Percentiles rank a stretch among this genome's conserved stretches.
Evolutionary conservation across 2,888 invertebrate species (phyloP).

Genomic region (Malacosoma neustria): DNA sequence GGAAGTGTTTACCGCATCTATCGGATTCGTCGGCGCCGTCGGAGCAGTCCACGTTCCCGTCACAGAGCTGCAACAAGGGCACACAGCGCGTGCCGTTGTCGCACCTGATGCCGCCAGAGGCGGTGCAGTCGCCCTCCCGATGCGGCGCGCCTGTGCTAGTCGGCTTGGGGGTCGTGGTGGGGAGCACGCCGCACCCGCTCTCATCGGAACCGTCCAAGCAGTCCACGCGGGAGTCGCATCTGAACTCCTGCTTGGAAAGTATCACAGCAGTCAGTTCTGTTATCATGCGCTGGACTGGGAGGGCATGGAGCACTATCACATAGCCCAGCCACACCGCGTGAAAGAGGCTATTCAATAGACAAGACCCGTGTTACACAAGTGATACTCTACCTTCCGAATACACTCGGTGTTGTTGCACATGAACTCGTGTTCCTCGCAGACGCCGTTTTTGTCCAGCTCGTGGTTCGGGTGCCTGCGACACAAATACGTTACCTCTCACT

Average conservation of each 20-base stretch:
- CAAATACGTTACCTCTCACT: background rate
- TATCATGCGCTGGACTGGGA: no score
- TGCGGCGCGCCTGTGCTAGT: slow-evolving; percentile 11
- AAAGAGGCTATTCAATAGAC: no score
- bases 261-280: no score
- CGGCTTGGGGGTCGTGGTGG: slow-evolving; percentile 7
- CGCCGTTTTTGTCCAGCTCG: slow-evolving; percentile 12
- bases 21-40: slow-evolving; percentile 88
- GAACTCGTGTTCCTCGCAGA: slow-evolving; percentile 78
- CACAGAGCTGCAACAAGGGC: slow-evolving; percentile 81
- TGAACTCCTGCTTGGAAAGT: slow-evolving; percentile 60
- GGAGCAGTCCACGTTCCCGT: slow-evolving; percentile 79
- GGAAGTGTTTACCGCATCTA: slow-evolving; percentile 77
- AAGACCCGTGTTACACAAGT: no score
- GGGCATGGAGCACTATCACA: no score
- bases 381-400: slow-evolving; percentile 75
- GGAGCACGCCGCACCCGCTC: slow-evolving; percentile 59
- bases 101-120: slow-evolving; percentile 77
- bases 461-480: slow-evolving; percentile 19
- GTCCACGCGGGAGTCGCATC: slow-evolving; percentile 81
- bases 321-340: no score
- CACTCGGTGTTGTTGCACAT: slow-evolving; percentile 78
- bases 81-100: slow-evolving; percentile 83
- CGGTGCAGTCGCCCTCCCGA: slow-evolving; percentile 8
- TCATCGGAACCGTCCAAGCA: slow-evolving; percentile 86